Conservation (phyloP, 2,113 vertebrate species). For the Cyprinodon tularosa region DNA sequence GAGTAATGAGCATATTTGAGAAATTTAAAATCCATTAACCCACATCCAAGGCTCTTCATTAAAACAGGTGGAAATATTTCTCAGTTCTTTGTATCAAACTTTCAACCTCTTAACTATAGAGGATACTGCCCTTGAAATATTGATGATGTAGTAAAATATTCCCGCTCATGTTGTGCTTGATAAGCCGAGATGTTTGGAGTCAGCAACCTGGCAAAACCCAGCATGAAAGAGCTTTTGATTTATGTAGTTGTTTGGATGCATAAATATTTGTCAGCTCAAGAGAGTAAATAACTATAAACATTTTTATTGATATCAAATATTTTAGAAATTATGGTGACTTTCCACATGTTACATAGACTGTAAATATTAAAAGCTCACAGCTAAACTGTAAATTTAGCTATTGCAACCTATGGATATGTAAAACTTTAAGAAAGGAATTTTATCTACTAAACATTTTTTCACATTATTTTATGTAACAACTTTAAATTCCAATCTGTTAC, state of each 20-base stretch:
- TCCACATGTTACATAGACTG: neutral
- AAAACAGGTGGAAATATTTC: neutral
- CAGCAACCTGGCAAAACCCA: neutral
- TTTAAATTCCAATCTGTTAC: neutral
- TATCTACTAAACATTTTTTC: neutral
- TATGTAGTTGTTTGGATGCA: conserved; percentile 7
- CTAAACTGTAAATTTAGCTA: neutral
- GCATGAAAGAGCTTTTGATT: conserved; percentile 6
- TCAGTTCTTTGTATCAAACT: neutral
- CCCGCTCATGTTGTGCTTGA: conserved; percentile 15
- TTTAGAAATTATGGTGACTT: neutral
- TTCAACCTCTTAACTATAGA: conserved; percentile 15
- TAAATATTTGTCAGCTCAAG: conserved; percentile 13
- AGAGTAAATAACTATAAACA: neutral
- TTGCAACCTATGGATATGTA: neutral
- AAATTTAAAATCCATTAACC: neutral
- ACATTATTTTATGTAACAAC: too few species aligned
- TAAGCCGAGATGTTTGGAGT: conserved; percentile 9
- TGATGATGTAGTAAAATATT: conserved; percentile 34
- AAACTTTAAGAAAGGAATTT: neutral
- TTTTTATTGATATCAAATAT: neutral
- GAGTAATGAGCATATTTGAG: neutral
- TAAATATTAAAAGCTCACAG: neutral
- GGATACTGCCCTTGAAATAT: conserved; percentile 23
- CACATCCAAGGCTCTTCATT: neutral